A percentile compares a stretch with the other conserved stretches of the same genome.
These are phyloP conservation scores for Metopolophium dirhodum DNA, from an alignment of 1,140 invertebrate genomes.

Conservation along the genomic window DNA sequence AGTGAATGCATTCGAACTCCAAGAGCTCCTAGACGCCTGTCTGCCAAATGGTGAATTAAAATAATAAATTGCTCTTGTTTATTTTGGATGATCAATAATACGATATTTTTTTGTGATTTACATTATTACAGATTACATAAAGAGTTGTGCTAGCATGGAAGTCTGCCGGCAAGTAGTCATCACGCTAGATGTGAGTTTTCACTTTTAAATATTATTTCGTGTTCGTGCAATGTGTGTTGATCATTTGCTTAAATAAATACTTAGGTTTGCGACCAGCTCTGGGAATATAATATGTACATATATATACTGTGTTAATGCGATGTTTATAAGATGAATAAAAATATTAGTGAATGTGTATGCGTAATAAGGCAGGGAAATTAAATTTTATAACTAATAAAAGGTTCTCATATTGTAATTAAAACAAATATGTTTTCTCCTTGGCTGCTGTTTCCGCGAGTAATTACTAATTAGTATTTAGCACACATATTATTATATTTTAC, in stretches of 20 bases:
- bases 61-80: neutral
- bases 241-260: constrained; percentile 14
- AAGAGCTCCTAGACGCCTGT: constrained; percentile 89
- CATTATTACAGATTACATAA: constrained; percentile 79
- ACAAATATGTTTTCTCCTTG: neutral
- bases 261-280: neutral
- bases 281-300: neutral
- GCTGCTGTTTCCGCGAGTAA: neutral
- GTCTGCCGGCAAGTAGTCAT: constrained; percentile 89
- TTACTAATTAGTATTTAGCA: neutral
- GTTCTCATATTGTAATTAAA: constrained; percentile 6
- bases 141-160: constrained; percentile 90
- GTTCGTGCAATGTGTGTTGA: neutral
- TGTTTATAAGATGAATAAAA: neutral
- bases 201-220: neutral
- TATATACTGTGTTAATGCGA: neutral
- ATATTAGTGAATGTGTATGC: neutral
- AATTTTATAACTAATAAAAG: neutral
- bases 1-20: constrained; percentile 89
- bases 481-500: neutral
- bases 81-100: neutral
- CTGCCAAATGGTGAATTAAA: constrained; percentile 78
- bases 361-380: neutral
- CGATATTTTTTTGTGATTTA: neutral
- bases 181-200: constrained; percentile 78